Percentiles rank a stretch among this genome's conserved stretches.
phyloP scores from a whole-genome alignment of 2,113 vertebrate genomes.

The Pedetes capensis region DNA sequence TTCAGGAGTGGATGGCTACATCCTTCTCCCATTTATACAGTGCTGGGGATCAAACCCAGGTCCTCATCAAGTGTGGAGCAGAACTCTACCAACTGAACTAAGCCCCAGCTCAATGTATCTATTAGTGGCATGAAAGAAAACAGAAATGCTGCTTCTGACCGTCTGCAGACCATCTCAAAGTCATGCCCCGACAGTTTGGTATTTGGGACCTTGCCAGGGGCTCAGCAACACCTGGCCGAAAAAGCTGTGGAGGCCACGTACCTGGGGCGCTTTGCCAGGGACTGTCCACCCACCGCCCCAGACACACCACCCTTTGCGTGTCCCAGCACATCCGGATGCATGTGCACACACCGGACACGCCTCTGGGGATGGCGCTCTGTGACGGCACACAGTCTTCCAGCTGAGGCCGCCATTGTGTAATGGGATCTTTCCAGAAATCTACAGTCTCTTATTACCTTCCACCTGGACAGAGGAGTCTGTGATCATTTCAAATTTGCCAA shows the following conservation, averaged over 20 bases:
- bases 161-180: too few species aligned
- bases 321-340: not conserved
- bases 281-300: rapidly evolving
- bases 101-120: too few species aligned
- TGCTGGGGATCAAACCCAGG: too few species aligned
- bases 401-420: not conserved
- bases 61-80: too few species aligned
- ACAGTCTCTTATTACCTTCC: rapidly evolving
- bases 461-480: not conserved
- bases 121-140: not conserved
- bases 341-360: too few species aligned
- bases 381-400: not conserved
- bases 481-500: not conserved
- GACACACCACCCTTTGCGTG: rapidly evolving
- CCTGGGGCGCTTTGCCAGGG: too few species aligned
- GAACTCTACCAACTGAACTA: too few species aligned
- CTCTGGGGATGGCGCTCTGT: too few species aligned
- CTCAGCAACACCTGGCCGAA: too few species aligned
- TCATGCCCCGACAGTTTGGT: rapidly evolving
- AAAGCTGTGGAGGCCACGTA: too few species aligned
- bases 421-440: rapidly evolving
- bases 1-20: too few species aligned
- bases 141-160: not conserved
- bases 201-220: not conserved
- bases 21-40: too few species aligned